Conservation (phyloP, 2,113 vertebrate genomes). For the Corvus moneduloides region DNA sequence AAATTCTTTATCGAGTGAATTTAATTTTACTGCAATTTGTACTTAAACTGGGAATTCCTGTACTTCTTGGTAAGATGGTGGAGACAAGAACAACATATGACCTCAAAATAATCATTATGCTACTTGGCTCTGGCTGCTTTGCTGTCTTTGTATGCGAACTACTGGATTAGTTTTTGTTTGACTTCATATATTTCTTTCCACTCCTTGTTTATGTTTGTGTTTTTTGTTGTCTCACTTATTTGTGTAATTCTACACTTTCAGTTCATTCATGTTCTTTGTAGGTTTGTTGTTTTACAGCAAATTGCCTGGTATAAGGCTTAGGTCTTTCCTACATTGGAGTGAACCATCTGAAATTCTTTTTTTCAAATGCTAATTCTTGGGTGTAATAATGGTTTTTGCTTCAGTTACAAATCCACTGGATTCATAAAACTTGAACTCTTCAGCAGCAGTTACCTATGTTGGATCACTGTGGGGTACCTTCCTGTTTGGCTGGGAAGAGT, state of each 20-base stretch:
- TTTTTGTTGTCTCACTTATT: not conserved
- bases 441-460: not conserved
- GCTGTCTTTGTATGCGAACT: not conserved
- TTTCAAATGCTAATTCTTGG: not conserved
- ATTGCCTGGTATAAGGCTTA: not conserved
- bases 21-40: not conserved
- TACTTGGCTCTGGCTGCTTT: not conserved
- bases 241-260: not conserved
- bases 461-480: not conserved
- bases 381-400: not conserved
- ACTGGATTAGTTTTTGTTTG: not conserved
- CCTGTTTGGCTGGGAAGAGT: not conserved
- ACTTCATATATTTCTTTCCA: not conserved
- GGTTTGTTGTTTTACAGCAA: not conserved
- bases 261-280: not conserved
- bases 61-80: not conserved
- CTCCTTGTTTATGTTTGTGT: not conserved
- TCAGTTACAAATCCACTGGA: not conserved
- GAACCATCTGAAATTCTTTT: accelerated
- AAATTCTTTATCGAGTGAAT: not conserved
- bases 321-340: not conserved
- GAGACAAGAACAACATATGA: not conserved
- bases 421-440: not conserved
- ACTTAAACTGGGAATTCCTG: not conserved
- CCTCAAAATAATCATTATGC: not conserved